Conservation (phyloP, 1,140 invertebrate species). For the Zophobas morio region DNA sequence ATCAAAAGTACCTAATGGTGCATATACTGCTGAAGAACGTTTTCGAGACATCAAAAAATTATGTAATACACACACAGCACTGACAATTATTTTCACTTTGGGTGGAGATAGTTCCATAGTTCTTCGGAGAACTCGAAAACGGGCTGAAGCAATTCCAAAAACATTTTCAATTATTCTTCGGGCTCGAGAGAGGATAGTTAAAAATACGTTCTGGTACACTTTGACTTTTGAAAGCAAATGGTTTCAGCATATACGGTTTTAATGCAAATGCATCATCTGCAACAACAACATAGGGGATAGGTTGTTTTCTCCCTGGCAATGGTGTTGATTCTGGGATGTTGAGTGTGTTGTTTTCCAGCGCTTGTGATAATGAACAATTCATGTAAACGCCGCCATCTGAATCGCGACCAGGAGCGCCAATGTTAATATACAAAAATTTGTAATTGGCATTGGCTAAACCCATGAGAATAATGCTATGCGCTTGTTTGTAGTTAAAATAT, state of each 20-base stretch:
- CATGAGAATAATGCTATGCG: conserved; percentile 63
- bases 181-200: conserved; percentile 68
- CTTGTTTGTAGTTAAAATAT: conserved; percentile 66
- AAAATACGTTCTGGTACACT: conserved; percentile 58
- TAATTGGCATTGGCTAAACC: conserved; percentile 66
- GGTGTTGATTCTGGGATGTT: conserved; percentile 44
- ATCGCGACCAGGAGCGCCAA: conserved; percentile 63
- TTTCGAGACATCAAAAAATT: conserved; percentile 49
- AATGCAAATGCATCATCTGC: conserved; percentile 58
- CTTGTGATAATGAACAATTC: conserved; percentile 43
- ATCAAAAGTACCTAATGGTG: conserved; percentile 46
- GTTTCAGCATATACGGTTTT: conserved; percentile 55
- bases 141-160: conserved; percentile 60
- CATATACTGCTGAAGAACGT: conserved; percentile 36
- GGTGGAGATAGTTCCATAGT: conserved; percentile 42
- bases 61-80: conserved; percentile 50
- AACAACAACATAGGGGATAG: conserved; percentile 54
- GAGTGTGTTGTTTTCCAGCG: conserved; percentile 38
- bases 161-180: conserved; percentile 68
- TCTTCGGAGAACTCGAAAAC: conserved; percentile 61
- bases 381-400: conserved; percentile 65
- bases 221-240: conserved; percentile 47
- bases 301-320: conserved; percentile 47
- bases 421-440: conserved; percentile 56
- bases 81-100: conserved; percentile 48